phyloP scores from a whole-genome alignment of 2,888 invertebrate species.

The Belgica antarctica region DNA sequence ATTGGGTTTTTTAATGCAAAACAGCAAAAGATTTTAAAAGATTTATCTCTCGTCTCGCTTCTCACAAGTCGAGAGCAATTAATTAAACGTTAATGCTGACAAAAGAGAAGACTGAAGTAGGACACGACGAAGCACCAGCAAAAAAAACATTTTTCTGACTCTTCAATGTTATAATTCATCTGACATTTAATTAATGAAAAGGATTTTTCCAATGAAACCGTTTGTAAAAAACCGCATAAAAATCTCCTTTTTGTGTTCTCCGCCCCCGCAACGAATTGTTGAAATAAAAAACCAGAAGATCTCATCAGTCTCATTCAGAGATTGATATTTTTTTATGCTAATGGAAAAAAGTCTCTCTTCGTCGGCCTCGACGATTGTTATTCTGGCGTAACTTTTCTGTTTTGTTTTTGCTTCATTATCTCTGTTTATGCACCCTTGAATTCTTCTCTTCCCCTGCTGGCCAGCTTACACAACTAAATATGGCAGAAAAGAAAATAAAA shows the following conservation, averaged over 20 bases:
- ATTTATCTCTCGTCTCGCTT: slow-evolving; percentile 6
- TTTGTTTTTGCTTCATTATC: slow-evolving; percentile 44
- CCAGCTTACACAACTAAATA: slow-evolving; percentile 2
- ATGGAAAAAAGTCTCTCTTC: slow-evolving; percentile 12
- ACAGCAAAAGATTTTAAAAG: background rate
- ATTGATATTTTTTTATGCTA: slow-evolving; percentile 42
- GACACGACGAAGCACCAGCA: slow-evolving; percentile 13
- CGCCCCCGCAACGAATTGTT: background rate
- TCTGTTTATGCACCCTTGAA: slow-evolving; percentile 43
- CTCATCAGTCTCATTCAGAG: slow-evolving; percentile 33
- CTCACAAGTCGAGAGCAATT: slow-evolving; percentile 28
- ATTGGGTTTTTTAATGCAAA: background rate
- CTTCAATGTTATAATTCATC: slow-evolving; percentile 37
- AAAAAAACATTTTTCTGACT: slow-evolving; percentile 6
- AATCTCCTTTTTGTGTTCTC: slow-evolving; percentile 7
- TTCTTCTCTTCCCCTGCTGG: background rate
- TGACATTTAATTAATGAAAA: slow-evolving; percentile 44
- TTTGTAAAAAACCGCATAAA: slow-evolving; percentile 16
- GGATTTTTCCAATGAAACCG: slow-evolving; percentile 35
- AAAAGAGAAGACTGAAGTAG: too few relatives aligned
- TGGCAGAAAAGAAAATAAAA: too few relatives aligned
- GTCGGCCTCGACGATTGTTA: slow-evolving; percentile 38
- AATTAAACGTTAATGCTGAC: slow-evolving; percentile 44
- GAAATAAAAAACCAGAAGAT: slow-evolving; percentile 1
- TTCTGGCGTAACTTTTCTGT: slow-evolving; percentile 40